Evolutionary conservation across 2,888 invertebrate genomes (phyloP), one percentile per base, ranked within the genome.

Genomic region (Melipona beecheii): DNA sequence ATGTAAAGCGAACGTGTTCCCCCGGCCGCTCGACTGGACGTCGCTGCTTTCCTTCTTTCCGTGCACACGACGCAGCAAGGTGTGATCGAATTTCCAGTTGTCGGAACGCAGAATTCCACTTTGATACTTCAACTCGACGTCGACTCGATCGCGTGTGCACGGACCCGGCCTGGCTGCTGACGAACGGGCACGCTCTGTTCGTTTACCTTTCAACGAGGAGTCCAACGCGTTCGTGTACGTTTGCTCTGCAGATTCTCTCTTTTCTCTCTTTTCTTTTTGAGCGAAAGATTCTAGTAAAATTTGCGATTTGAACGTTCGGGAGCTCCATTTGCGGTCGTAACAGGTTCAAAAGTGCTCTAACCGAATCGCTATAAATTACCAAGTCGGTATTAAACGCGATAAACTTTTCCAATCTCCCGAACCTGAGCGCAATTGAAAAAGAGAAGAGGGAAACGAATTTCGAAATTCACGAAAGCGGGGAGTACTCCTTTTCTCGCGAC

Each of bases 41-140:
- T 36, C 64, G 74, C 36, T 74, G 5, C 65, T 54, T 65, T 56
- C 24, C 54, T 19, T 56, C 70, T 50, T 75, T 58, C 31, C 36
- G 24, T 58, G 15, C 62, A 4, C 27, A 9, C 19, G 52, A 72
- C 76, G 52, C 60, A 70, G 56, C 77, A 72, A 87, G 77, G 85
- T 81, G 89, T 83, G 85, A 89, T 87, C 88, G 78, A 76, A 88
- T 88, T 88, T 87, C 88, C 83, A 85, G 74, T 84, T 87, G 89
- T 87, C 89, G 79, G 87, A 84, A 87, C 82, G 89, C 75, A 65
- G 82, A 87, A 75, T 78, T 85, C 81, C 85, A 81, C 78, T 81
- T 84, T 89, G 82, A 77, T 82, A 82, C 82, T 78, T 87, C 69
- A 78, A 79, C 84, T 78, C 77, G 78, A 76, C 76, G 69, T 74